Conservation (phyloP, 92 coral and sea anemone species). For the Heteractis magnifica region DNA sequence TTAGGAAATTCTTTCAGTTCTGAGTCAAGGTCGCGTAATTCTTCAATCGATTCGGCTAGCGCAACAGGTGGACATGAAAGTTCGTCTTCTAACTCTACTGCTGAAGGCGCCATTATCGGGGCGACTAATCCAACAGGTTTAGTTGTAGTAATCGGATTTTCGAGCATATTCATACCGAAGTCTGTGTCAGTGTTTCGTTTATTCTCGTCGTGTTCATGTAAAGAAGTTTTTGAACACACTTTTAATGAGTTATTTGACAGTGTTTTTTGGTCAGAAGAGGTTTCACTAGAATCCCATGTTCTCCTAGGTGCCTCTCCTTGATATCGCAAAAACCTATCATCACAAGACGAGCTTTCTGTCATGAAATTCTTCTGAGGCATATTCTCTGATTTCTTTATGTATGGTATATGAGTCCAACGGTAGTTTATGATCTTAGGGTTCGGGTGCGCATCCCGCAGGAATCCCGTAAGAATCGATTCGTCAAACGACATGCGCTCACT, state of each 20-base stretch:
- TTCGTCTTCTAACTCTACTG: background rate
- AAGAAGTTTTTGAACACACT: background rate
- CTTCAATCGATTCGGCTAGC: conserved; percentile 12
- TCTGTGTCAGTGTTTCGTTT: background rate
- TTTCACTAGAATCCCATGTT: background rate
- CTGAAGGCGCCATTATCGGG: conserved; percentile 2
- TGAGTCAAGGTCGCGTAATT: background rate
- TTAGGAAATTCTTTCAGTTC: background rate
- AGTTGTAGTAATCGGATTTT: background rate
- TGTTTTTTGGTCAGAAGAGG: background rate
- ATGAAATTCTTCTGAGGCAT: conserved; percentile 4
- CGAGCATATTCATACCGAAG: background rate
- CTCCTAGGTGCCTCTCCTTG: background rate
- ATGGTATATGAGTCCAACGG: conserved; percentile 39
- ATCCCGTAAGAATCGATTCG: conserved; percentile 27
- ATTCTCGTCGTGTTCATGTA: background rate
- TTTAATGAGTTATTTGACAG: background rate
- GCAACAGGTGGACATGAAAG: background rate
- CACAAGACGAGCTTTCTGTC: conserved; percentile 34
- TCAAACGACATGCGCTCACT: conserved; percentile 28
- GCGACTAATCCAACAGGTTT: conserved; percentile 11
- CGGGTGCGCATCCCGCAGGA: conserved; percentile 15
- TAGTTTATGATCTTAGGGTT: conserved; percentile 22
- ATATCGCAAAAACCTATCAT: conserved; percentile 25
- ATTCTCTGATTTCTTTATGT: conserved; percentile 13